Conservation (phyloP, 2,888 invertebrate genomes). For the Sphaerophoria rueppellii region DNA sequence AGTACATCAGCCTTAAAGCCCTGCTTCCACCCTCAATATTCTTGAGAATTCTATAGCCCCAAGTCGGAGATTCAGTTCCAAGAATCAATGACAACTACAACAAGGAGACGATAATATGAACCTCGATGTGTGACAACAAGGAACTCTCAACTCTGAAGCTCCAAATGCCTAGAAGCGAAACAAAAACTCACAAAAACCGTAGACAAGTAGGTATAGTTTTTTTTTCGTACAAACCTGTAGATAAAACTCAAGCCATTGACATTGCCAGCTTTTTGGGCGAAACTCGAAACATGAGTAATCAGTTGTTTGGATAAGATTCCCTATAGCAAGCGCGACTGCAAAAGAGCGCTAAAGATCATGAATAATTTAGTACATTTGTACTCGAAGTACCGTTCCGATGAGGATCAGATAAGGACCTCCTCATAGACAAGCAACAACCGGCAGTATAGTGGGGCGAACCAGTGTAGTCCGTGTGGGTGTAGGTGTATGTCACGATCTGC, state of each 20-base stretch:
- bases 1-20: neutral
- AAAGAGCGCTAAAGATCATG: conserved; percentile 55
- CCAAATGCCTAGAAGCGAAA: neutral
- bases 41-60: conserved; percentile 12
- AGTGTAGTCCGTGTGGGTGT: conserved; percentile 59
- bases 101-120: conserved; percentile 1
- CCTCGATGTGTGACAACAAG: conserved; percentile 66
- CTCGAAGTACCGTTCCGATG: conserved; percentile 73
- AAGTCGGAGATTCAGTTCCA: conserved; percentile 41
- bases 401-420: conserved; percentile 69
- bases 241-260: neutral
- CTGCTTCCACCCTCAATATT: conserved; percentile 14
- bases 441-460: conserved; percentile 22
- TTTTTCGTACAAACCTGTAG: no score
- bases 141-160: conserved; percentile 50
- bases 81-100: conserved; percentile 66
- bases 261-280: conserved; percentile 34
- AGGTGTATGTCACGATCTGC: conserved; percentile 53
- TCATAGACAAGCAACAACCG: conserved; percentile 11
- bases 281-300: conserved; percentile 69
- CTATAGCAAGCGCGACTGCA: conserved; percentile 7
- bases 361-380: conserved; percentile 73
- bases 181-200: no score
- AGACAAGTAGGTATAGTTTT: no score
- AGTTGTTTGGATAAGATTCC: conserved; percentile 66